Evolutionary conservation across 2,888 invertebrate genomes (phyloP).

Genomic region (Axea sp.): DNA sequence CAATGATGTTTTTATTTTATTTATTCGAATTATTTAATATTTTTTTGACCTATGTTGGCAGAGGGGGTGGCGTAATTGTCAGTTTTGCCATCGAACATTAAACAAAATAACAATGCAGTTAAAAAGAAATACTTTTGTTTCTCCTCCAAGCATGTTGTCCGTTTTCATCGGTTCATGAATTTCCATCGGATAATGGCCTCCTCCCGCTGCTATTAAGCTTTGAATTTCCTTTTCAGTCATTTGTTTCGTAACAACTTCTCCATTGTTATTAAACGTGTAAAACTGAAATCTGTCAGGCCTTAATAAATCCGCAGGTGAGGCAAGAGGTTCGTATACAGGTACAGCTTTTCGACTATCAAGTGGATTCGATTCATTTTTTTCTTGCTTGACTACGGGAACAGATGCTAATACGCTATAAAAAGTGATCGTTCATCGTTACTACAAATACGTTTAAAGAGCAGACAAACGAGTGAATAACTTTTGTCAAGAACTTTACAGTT

Average conservation of each 20-base stretch:
- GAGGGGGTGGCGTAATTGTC: too few relatives aligned
- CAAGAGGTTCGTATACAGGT: slow-evolving; percentile 81
- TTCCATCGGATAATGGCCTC: slow-evolving; percentile 80
- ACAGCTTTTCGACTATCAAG: slow-evolving; percentile 82
- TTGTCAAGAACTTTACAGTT: too few relatives aligned
- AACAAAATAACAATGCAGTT: too few relatives aligned
- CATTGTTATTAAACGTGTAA: slow-evolving; percentile 91
- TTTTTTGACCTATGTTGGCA: too few relatives aligned
- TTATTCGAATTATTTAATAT: too few relatives aligned
- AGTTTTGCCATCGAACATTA: too few relatives aligned
- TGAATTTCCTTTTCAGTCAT: slow-evolving; percentile 93
- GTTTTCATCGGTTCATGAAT: slow-evolving; percentile 68
- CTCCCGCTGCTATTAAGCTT: slow-evolving; percentile 90
- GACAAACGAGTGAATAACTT: too few relatives aligned
- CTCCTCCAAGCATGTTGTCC: slow-evolving; percentile 37
- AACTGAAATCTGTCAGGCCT: slow-evolving; percentile 93
- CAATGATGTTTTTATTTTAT: too few relatives aligned
- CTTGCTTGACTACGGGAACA: slow-evolving; percentile 83
- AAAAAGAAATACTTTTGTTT: slow-evolving; percentile 54
- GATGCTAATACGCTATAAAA: slow-evolving; percentile 84
- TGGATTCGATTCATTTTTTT: slow-evolving; percentile 83
- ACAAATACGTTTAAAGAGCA: too few relatives aligned
- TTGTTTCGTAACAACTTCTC: slow-evolving; percentile 88
- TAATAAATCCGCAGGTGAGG: slow-evolving; percentile 88
- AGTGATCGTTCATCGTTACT: too few relatives aligned